Evolutionary conservation across 2,888 invertebrate genomes (phyloP).

Genomic region (Drosophila longiperda): DNA sequence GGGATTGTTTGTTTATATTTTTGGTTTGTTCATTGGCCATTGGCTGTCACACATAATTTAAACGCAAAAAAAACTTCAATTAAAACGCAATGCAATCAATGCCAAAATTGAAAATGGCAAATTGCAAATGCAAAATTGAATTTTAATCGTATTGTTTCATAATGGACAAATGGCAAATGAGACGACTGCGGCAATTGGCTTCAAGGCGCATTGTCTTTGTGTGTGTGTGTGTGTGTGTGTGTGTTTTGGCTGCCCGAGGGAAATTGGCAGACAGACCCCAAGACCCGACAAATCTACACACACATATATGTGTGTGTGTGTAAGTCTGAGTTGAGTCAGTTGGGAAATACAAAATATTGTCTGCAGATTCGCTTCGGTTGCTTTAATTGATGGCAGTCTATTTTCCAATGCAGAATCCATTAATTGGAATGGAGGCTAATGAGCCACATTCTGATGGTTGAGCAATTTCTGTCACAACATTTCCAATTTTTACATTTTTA

Average conservation of each 20-base stretch:
- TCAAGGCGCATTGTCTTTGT: conserved; percentile 37
- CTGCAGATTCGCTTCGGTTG: conserved; percentile 51
- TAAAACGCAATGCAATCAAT: conserved; percentile 58
- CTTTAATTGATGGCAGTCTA: conserved; percentile 64
- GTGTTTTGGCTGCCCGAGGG: conserved; percentile 2
- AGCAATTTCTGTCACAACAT: conserved; percentile 43
- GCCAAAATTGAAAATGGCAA: conserved; percentile 36
- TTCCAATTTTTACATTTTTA: conserved; percentile 30
- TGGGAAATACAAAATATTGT: conserved; percentile 16
- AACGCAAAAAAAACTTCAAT: conserved; percentile 57
- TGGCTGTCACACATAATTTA: conserved; percentile 58
- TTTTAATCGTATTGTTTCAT: conserved; percentile 67
- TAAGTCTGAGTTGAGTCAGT: conserved; percentile 31
- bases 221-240: background rate
- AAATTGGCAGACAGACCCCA: conserved; percentile 46
- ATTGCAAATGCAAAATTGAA: conserved; percentile 61
- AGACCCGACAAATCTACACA: conserved; percentile 23
- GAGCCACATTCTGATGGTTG: conserved; percentile 41
- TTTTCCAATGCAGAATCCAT: conserved; percentile 45
- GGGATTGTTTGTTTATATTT: conserved; percentile 61
- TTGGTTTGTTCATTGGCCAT: conserved; percentile 57
- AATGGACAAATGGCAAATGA: conserved; percentile 33
- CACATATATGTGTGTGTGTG: background rate
- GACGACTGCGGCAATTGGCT: conserved; percentile 38
- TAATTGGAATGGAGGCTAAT: conserved; percentile 57